Conservation (phyloP, 2,797 vertebrate species). For the Caiman crocodilus region DNA sequence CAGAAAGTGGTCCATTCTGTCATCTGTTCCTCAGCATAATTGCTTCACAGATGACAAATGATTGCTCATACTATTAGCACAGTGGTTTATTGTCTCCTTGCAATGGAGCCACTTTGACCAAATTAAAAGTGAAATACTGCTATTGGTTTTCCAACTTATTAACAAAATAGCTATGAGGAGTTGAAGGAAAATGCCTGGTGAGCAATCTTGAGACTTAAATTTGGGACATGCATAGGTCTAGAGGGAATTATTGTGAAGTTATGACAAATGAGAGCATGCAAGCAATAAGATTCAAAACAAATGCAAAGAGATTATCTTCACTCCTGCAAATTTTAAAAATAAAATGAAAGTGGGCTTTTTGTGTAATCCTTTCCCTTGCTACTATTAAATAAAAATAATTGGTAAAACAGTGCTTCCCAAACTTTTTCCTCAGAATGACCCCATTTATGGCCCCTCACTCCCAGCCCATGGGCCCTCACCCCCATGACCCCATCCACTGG, state of each 20-base stretch:
- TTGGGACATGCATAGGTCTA: neutral
- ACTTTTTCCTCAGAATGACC: too few relatives aligned
- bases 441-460: too few relatives aligned
- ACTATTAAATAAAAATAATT: conserved; percentile 18
- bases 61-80: conserved; percentile 49
- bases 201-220: neutral
- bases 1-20: conserved; percentile 59
- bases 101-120: neutral
- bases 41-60: conserved; percentile 64
- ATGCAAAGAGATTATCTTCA: neutral
- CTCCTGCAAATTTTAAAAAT: neutral
- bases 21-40: conserved; percentile 60
- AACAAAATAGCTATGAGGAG: conserved; percentile 1
- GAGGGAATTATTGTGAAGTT: neutral
- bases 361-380: conserved; percentile 22
- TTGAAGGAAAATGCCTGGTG: neutral
- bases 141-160: conserved; percentile 15
- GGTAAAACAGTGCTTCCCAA: too few relatives aligned
- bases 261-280: neutral
- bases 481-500: too few relatives aligned
- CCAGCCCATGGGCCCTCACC: too few relatives aligned
- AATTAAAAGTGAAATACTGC: conserved; percentile 62
- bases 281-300: neutral
- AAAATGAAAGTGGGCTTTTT: neutral
- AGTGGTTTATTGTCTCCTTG: conserved; percentile 57